Conservation (phyloP, 2,888 invertebrate species). For the Iselma pallidipennis region DNA sequence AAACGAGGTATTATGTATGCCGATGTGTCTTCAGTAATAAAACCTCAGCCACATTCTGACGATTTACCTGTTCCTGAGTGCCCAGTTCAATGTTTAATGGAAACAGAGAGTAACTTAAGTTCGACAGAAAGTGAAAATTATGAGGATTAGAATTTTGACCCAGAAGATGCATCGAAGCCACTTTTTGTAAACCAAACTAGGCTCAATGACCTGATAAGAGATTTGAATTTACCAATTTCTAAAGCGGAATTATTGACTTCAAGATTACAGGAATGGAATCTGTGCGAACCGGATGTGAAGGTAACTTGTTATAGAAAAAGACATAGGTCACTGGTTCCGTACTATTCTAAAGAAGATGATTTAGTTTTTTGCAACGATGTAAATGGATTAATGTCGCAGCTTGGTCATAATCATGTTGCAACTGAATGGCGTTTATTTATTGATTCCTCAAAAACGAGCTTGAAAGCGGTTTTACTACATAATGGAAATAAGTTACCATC, state of each 20-base stretch:
- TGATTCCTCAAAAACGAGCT: conserved; percentile 12
- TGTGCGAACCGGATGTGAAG: too few species aligned
- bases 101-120: too few species aligned
- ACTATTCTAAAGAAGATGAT: conserved; percentile 2
- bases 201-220: conserved; percentile 31
- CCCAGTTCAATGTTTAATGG: too few species aligned
- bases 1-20: too few species aligned
- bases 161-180: too few species aligned
- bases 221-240: conserved; percentile 28
- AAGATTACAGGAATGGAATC: conserved; percentile 23
- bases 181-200: too few species aligned
- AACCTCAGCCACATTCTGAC: too few species aligned
- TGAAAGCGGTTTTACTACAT: conserved; percentile 18
- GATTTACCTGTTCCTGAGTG: too few species aligned
- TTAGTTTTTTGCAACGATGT: conserved; percentile 1
- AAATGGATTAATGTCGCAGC: neutral
- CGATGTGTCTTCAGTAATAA: too few species aligned
- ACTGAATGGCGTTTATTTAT: conserved; percentile 15
- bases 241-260: conserved; percentile 27
- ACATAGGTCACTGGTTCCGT: neutral
- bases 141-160: too few species aligned
- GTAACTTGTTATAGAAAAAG: conserved; percentile 4
- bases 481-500: conserved; percentile 14
- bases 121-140: too few species aligned
- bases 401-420: conserved; percentile 7